Percentiles rank a stretch among this genome's conserved stretches.
Evolutionary conservation across 1,140 invertebrate species (phyloP).

Genomic region (Trichonephila clavipes): DNA sequence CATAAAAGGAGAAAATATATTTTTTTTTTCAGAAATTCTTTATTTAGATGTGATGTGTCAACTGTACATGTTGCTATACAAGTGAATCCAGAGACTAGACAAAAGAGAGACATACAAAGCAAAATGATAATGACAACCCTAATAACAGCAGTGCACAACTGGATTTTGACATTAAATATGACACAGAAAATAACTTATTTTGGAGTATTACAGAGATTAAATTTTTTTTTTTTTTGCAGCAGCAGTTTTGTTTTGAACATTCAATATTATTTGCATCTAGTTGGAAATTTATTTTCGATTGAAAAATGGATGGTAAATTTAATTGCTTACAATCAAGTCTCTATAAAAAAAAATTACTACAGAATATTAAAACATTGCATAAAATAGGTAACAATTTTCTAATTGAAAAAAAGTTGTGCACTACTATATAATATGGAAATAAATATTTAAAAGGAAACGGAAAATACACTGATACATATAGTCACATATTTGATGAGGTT

Average conservation of each 20-base stretch:
- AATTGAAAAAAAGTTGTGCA: constrained; percentile 7
- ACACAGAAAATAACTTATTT: neutral
- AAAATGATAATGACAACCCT: constrained; percentile 41
- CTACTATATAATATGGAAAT: neutral
- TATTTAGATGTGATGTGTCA: constrained; percentile 74
- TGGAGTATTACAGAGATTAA: too few species aligned
- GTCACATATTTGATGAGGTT: constrained; percentile 2
- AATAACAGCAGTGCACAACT: constrained; percentile 37
- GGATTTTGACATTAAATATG: neutral
- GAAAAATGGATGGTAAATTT: neutral
- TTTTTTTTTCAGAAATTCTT: constrained; percentile 62
- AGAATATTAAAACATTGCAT: too few species aligned
- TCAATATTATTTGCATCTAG: neutral
- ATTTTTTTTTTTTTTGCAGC: too few species aligned
- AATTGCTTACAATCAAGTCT: too few species aligned
- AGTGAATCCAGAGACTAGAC: constrained; percentile 71
- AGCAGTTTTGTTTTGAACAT: too few species aligned
- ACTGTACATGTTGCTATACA: constrained; percentile 76
- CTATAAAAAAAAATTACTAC: too few species aligned
- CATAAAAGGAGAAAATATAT: too few species aligned
- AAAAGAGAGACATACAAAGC: constrained; percentile 49
- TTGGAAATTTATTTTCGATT: neutral
- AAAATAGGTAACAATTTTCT: too few species aligned
- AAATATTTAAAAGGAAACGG: neutral
- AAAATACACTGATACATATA: constrained; percentile 18